Evolutionary conservation across 2,888 invertebrate genomes (phyloP), one percentile per base, ranked within the genome.

Genomic region (Chromoteleia sp.): DNA sequence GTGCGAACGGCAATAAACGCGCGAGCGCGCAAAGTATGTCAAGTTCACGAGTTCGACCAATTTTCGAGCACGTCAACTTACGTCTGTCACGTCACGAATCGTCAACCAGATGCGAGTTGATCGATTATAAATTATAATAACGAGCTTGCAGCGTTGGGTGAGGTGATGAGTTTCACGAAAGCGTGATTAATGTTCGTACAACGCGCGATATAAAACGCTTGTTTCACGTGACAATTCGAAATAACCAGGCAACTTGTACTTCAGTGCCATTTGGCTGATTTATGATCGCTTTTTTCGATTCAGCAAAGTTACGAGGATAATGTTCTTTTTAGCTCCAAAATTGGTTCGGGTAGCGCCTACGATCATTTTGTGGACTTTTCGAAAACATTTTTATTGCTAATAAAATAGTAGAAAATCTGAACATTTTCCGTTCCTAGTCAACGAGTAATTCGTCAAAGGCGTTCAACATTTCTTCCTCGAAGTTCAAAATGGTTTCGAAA

Each of bases 91-190:
- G 71, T 36, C 15, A 52, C 25, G 25, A 65, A 39, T 52, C 50
- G 65, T 65, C 65, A 39, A 29, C 21, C 29, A 61, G 52, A 36
- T 70, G 52, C 33, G 19, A 59, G 59, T 29, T 59, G 71, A 70
- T 70, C 70, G 70, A 70, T 70, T 70, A 56, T 70, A 70, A 70
- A 70, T 58, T 70, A 71, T 71, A 59, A 59, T 71, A 71, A 71
- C 30, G 59, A 59, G 71, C 59, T 71, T 39, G 59, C 17, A 41
- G 50, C 30, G 50, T 17, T 45, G 58, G 39, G 50, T 25, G 70
- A 58, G 52, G 45, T 58, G 70, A 70, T 70, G 58, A 58, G 58
- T 70, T 70, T 58, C 41, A 70, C 58, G 29, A 54, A 67, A 54
- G 41, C 17, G 45, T 70, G 56, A 70, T 70, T 70, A 68, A 68